These are phyloP conservation scores for Mormoops blainvillei DNA, from an alignment of 2,113 vertebrate species.

Conservation along the genomic window DNA sequence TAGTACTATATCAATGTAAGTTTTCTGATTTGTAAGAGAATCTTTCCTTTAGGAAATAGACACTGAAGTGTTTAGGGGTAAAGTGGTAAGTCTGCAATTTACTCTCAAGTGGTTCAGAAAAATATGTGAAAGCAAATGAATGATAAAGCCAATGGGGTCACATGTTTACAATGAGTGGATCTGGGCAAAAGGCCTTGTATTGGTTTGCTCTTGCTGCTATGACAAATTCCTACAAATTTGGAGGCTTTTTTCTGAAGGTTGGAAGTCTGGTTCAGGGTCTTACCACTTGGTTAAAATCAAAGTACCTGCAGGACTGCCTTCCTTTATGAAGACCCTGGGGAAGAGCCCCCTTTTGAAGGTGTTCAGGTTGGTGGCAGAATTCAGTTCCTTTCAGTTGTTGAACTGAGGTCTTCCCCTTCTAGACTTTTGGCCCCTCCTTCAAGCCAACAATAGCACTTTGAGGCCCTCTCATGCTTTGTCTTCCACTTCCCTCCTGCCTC, in stretches of 20 bases:
- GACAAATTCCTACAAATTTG: background rate
- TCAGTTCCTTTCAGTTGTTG: background rate
- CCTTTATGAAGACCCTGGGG: background rate
- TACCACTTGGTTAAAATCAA: background rate
- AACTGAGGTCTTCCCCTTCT: background rate
- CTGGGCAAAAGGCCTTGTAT: background rate
- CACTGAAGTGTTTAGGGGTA: too few species aligned
- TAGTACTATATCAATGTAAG: too few species aligned
- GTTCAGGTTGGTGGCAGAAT: background rate
- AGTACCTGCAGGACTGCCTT: background rate
- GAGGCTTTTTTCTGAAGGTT: background rate
- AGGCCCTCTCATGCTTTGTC: background rate
- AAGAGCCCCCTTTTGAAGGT: background rate
- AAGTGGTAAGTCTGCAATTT: background rate
- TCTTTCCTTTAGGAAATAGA: too few species aligned
- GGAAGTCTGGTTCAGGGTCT: background rate
- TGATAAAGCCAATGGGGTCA: background rate
- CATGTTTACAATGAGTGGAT: background rate
- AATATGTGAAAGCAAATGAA: background rate
- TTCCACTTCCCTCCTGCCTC: background rate
- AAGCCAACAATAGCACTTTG: background rate
- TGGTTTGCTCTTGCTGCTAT: background rate
- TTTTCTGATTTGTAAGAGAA: too few species aligned
- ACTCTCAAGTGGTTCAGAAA: background rate
- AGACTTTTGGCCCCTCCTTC: background rate